These are phyloP conservation scores for Sycophaga agraensis DNA, from an alignment of 1,140 invertebrate genomes.

Conservation along the genomic window DNA sequence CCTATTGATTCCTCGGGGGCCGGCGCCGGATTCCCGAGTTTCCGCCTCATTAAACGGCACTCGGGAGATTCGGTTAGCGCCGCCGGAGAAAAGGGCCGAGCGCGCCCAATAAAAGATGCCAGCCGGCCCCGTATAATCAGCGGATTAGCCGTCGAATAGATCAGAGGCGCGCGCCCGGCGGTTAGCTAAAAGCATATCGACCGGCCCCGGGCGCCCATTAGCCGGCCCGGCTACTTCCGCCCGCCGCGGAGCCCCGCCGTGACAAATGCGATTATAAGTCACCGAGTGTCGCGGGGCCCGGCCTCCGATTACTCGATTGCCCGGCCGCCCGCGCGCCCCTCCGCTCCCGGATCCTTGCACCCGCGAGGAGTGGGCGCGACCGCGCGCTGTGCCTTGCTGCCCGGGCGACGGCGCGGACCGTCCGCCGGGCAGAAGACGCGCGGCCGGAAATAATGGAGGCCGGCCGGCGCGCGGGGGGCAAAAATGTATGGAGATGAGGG, in stretches of 20 bases:
- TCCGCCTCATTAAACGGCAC: slow-evolving; percentile 27
- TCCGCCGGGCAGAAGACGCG: neutral
- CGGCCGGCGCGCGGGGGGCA: neutral
- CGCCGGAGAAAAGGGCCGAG: neutral
- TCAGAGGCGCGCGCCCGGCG: slow-evolving; percentile 44
- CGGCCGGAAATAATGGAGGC: neutral
- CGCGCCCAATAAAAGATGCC: slow-evolving; percentile 53
- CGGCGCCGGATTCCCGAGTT: neutral
- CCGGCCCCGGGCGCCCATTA: slow-evolving; percentile 55
- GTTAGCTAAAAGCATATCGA: slow-evolving; percentile 61
- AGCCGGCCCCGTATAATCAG: slow-evolving; percentile 57
- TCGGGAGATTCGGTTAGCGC: slow-evolving; percentile 11
- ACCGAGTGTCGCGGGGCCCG: slow-evolving; percentile 47
- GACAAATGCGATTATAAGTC: slow-evolving; percentile 60
- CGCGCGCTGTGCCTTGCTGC: too few species aligned
- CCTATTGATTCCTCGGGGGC: neutral
- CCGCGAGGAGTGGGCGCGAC: neutral
- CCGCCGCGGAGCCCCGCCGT: slow-evolving; percentile 16
- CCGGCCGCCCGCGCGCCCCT: too few species aligned
- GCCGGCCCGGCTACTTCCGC: slow-evolving; percentile 44
- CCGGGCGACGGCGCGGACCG: neutral
- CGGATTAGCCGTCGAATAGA: slow-evolving; percentile 58
- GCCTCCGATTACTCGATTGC: slow-evolving; percentile 51
- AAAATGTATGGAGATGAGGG: slow-evolving; percentile 1
- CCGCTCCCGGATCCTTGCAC: too few species aligned